Conservation (phyloP, 2,888 invertebrate genomes). For the Trichogramma dendrolimi region DNA sequence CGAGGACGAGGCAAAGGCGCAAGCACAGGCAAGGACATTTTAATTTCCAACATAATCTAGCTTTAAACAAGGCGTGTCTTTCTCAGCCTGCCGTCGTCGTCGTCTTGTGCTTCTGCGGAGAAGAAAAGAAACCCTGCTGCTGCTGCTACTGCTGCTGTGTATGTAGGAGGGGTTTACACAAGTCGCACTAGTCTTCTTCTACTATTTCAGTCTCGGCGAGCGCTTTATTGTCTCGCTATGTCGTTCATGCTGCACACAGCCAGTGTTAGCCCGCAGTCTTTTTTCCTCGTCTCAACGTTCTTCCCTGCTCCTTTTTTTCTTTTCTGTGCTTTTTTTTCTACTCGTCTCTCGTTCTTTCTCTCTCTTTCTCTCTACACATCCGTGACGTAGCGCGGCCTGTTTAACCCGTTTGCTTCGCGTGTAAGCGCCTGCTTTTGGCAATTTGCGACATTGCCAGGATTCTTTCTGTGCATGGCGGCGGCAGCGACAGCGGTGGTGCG, state of each 20-base stretch:
- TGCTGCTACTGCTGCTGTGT: too few relatives aligned
- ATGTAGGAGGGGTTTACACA: too few relatives aligned
- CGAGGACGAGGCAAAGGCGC: not conserved
- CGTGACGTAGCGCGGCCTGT: too few relatives aligned
- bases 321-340: not conserved
- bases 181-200: too few relatives aligned
- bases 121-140: too few relatives aligned
- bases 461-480: conserved; percentile 1
- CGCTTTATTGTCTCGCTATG: conserved; percentile 22
- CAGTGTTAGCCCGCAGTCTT: conserved; percentile 7
- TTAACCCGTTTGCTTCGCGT: too few relatives aligned
- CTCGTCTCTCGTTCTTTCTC: not conserved
- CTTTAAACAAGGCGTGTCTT: conserved; percentile 15
- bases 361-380: not conserved
- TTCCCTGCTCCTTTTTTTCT: conserved; percentile 1
- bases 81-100: conserved; percentile 1
- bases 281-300: conserved; percentile 2
- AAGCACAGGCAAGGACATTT: conserved; percentile 9
- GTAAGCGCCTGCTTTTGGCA: conserved; percentile 20
- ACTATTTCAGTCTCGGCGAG: too few relatives aligned
- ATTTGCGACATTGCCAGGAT: conserved; percentile 29
- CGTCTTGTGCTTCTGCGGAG: conserved; percentile 5
- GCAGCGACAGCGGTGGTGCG: too few relatives aligned
- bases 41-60: conserved; percentile 19
- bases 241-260: too few relatives aligned